Evolutionary conservation across 2,888 invertebrate genomes (phyloP).

Genomic region (Drosophila maculinotata): DNA sequence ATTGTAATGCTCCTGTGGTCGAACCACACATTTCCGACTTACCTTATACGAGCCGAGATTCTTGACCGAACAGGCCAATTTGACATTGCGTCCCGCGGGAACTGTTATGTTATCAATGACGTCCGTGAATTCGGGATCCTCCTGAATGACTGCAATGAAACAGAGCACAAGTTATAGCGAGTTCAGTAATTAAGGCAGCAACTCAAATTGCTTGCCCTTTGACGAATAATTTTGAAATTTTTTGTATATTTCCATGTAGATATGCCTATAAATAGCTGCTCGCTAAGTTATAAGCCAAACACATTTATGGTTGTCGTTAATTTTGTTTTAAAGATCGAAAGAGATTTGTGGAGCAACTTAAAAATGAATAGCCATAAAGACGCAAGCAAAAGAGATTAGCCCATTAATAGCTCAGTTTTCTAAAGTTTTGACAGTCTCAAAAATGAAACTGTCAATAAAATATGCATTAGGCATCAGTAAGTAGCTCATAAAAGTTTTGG

Average conservation of each 20-base stretch:
- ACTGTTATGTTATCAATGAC: constrained; percentile 96
- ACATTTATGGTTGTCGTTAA: constrained; percentile 10
- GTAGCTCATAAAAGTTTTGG: constrained; percentile 15
- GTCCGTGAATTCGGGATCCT: constrained; percentile 96
- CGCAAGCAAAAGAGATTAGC: constrained; percentile 37
- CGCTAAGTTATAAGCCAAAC: not conserved
- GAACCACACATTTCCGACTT: constrained; percentile 44
- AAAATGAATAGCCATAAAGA: constrained; percentile 42
- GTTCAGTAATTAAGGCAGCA: constrained; percentile 34
- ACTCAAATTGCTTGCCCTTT: constrained; percentile 15
- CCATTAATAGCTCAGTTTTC: constrained; percentile 6
- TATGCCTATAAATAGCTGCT: constrained; percentile 18
- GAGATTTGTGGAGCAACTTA: constrained; percentile 50
- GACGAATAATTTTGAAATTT: not conserved
- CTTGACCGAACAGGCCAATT: constrained; percentile 85
- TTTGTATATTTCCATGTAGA: not conserved
- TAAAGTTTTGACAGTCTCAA: constrained; percentile 46
- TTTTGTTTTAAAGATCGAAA: constrained; percentile 17
- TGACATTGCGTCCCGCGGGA: constrained; percentile 86
- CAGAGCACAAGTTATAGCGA: constrained; percentile 33
- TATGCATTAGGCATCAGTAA: constrained; percentile 19
- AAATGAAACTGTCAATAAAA: constrained; percentile 45
- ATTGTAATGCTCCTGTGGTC: not conserved
- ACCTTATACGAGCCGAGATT: constrained; percentile 85
- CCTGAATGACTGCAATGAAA: constrained; percentile 89